A percentile compares a stretch with the other conserved stretches of the same genome.
Conservation (phyloP, 2,888 invertebrate genomes). For the Cataglyphis albicans region DNA sequence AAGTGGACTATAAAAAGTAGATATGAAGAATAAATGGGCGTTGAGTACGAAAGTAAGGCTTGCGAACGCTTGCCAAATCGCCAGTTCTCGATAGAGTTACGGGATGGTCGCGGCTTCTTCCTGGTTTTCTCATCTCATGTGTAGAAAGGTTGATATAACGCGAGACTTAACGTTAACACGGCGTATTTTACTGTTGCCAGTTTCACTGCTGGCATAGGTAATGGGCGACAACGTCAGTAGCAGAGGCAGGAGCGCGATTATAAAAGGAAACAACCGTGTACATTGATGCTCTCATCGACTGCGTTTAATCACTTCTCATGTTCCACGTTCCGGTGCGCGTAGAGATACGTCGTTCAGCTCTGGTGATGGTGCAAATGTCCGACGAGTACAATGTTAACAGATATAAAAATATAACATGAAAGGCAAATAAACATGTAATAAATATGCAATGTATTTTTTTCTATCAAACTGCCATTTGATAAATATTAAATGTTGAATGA, state of each 20-base stretch:
- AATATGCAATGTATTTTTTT: not conserved
- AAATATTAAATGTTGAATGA: not conserved
- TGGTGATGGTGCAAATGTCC: not conserved
- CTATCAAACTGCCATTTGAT: not conserved
- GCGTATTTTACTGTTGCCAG: slow-evolving; percentile 56
- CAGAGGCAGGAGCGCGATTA: not conserved
- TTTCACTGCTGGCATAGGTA: slow-evolving; percentile 46
- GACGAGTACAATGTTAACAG: not conserved
- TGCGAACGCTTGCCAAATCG: slow-evolving; percentile 70
- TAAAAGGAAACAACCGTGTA: slow-evolving; percentile 32
- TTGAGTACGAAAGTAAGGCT: slow-evolving; percentile 62
- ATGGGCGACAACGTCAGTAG: slow-evolving; percentile 22
- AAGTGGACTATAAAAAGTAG: slow-evolving; percentile 45
- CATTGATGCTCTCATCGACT: slow-evolving; percentile 11
- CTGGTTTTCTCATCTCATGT: slow-evolving; percentile 61
- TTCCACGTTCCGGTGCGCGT: not conserved
- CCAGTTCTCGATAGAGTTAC: slow-evolving; percentile 71
- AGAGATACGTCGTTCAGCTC: not conserved
- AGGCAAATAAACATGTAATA: not conserved
- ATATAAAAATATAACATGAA: not conserved
- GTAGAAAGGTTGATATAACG: slow-evolving; percentile 61
- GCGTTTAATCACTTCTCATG: slow-evolving; percentile 32
- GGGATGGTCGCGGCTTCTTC: slow-evolving; percentile 60
- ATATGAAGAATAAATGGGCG: slow-evolving; percentile 50
- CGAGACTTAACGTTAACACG: slow-evolving; percentile 63